Percentiles rank a stretch among this genome's conserved stretches.
Evolutionary conservation across 2,888 invertebrate species (phyloP).

Genomic region (Drosophila siamana): DNA sequence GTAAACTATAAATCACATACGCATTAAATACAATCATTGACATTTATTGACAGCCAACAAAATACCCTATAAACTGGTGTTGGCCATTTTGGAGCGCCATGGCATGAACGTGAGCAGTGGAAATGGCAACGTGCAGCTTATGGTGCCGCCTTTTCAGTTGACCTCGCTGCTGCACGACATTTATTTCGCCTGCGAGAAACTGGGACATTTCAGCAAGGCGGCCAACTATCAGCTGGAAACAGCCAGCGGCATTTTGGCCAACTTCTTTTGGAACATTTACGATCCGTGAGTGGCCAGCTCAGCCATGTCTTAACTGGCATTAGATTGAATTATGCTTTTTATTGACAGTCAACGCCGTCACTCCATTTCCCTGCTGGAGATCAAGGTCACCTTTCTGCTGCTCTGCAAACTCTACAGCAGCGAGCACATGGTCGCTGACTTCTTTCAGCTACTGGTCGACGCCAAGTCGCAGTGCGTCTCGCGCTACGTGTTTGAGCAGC

Average conservation of each 20-base stretch:
- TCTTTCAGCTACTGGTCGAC: constrained; percentile 79
- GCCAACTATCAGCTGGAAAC: constrained; percentile 75
- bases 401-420: constrained; percentile 82
- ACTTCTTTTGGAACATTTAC: constrained; percentile 85
- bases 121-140: constrained; percentile 67
- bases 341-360: constrained; percentile 77
- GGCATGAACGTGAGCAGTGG: constrained; percentile 68
- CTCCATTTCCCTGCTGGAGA: constrained; percentile 83
- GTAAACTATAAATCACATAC: constrained; percentile 29
- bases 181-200: constrained; percentile 84
- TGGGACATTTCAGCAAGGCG: constrained; percentile 80
- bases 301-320: background rate
- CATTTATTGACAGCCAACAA: constrained; percentile 69
- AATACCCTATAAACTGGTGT: constrained; percentile 83
- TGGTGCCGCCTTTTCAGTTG: constrained; percentile 83
- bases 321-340: background rate
- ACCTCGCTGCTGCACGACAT: constrained; percentile 84
- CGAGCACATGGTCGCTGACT: constrained; percentile 80
- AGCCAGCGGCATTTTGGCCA: constrained; percentile 78
- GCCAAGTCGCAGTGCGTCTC: constrained; percentile 79
- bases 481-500: constrained; percentile 81
- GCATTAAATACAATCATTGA: background rate
- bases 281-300: constrained; percentile 81
- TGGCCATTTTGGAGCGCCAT: constrained; percentile 83
- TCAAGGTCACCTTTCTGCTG: constrained; percentile 83